Conservation (phyloP, 2,113 vertebrate genomes). For the Melanostigma gelatinosum region DNA sequence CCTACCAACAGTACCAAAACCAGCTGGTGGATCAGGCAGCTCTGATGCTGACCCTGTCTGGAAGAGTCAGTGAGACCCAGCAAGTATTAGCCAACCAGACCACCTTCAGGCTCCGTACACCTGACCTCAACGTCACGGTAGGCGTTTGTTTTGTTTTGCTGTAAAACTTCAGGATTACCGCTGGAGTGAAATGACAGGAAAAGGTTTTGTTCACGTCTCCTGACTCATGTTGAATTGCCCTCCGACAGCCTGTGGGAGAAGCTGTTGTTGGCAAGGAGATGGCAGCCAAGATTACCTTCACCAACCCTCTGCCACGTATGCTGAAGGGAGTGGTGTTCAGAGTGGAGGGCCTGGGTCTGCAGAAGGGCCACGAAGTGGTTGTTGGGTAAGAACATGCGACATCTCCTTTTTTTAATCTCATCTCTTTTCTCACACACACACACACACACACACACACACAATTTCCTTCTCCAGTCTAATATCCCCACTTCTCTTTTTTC, state of each 20-base stretch:
- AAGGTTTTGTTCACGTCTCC: neutral
- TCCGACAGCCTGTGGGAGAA: slow-evolving; percentile 84
- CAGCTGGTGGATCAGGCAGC: slow-evolving; percentile 89
- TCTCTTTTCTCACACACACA: neutral
- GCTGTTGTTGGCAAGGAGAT: slow-evolving; percentile 88
- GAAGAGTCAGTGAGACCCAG: slow-evolving; percentile 85
- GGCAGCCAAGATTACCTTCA: slow-evolving; percentile 89
- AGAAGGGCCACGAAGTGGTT: slow-evolving; percentile 85
- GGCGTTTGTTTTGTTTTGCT: neutral
- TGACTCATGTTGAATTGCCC: slow-evolving; percentile 12
- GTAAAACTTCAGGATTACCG: neutral
- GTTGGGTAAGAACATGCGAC: slow-evolving; percentile 84
- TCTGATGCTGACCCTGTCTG: slow-evolving; percentile 88
- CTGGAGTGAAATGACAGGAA: neutral
- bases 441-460: neutral
- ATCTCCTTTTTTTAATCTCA: neutral
- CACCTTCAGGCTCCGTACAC: slow-evolving; percentile 87
- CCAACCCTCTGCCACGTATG: slow-evolving; percentile 86
- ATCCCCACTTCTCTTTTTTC: slow-evolving; percentile 5
- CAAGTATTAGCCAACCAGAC: slow-evolving; percentile 90
- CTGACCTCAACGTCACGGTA: slow-evolving; percentile 83
- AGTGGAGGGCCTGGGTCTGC: slow-evolving; percentile 90
- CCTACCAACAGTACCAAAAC: slow-evolving; percentile 85
- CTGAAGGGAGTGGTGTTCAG: slow-evolving; percentile 85
- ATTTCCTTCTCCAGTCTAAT: slow-evolving; percentile 1